Percentiles rank a stretch among this genome's conserved stretches.
Evolutionary conservation across 1,140 invertebrate species (phyloP).

Genomic region (Mizuhopecten yessoensis): DNA sequence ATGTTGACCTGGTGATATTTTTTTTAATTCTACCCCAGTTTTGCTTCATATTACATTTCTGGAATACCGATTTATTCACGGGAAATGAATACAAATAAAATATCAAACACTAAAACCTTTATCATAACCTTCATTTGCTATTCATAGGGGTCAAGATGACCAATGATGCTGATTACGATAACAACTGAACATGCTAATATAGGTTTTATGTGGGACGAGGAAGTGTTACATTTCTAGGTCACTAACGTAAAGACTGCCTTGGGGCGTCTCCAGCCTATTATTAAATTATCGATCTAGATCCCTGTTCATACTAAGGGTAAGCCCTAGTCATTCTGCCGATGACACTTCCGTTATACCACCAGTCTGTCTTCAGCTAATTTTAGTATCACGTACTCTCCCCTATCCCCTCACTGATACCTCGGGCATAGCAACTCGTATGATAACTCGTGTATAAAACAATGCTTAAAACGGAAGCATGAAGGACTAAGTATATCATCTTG

Average conservation of each 20-base stretch:
- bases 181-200: not conserved
- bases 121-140: not conserved
- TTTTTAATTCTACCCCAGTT: no score
- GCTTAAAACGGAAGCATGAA: not conserved
- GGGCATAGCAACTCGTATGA: no score
- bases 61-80: no score
- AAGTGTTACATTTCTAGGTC: not conserved
- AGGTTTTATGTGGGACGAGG: not conserved
- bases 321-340: not conserved
- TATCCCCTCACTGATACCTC: not conserved
- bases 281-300: not conserved
- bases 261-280: not conserved
- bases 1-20: no score
- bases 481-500: not conserved
- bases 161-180: not conserved
- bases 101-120: not conserved
- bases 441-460: not conserved
- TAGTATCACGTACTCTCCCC: not conserved
- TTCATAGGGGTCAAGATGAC: constrained; percentile 17
- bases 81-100: no score
- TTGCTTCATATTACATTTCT: no score
- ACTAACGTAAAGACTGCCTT: not conserved
- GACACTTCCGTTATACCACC: constrained; percentile 11
- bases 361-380: not conserved
- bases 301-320: not conserved